These are phyloP conservation scores for Halisarca cf. caerulea DNA, from an alignment of 37 sponge, comb jelly and placozoan species.

Conservation along the genomic window DNA sequence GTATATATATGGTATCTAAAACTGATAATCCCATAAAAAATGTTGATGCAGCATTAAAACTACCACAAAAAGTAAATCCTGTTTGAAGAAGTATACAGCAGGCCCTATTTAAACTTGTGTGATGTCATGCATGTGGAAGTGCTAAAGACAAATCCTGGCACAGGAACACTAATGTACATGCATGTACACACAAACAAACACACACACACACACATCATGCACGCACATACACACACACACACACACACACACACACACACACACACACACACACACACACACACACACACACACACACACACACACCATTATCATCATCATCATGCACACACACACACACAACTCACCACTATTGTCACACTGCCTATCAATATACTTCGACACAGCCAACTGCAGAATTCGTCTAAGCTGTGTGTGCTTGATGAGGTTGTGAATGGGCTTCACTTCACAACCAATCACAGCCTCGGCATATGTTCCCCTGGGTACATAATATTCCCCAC, in stretches of 20 bases:
- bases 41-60: no score
- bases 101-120: no score
- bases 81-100: no score
- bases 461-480: constrained; percentile 33
- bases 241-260: constrained; percentile 6
- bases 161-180: not conserved
- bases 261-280: constrained; percentile 8
- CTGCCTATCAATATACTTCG: constrained; percentile 36
- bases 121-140: no score
- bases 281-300: not conserved
- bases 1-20: no score
- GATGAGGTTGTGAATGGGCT: constrained; percentile 26
- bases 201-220: constrained; percentile 32
- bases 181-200: not conserved
- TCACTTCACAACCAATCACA: constrained; percentile 11
- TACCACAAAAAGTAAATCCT: no score
- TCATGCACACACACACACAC: not conserved
- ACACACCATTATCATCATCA: no score
- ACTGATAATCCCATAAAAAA: no score
- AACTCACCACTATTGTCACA: constrained; percentile 50
- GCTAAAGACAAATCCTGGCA: no score
- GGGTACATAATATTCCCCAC: not conserved
- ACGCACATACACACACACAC: not conserved
- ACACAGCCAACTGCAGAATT: constrained; percentile 14
- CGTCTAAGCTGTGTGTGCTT: not conserved